Evolutionary conservation across 1,140 invertebrate genomes (phyloP).

Genomic region (Bilobella aurantiaca): DNA sequence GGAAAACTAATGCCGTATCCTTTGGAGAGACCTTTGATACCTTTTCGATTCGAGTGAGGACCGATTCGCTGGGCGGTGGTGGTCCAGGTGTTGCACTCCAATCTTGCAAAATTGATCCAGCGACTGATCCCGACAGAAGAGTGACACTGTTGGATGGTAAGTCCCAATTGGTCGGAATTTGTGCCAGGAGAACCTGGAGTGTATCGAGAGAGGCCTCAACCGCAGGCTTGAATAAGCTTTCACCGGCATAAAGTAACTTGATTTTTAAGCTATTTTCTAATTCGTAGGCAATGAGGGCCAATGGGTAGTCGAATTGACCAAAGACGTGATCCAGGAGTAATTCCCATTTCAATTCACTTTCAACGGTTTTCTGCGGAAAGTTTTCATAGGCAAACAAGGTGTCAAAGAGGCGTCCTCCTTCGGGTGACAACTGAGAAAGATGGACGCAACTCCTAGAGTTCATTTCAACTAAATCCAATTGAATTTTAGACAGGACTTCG

Average conservation of each 20-base stretch:
- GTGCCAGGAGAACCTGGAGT: background rate
- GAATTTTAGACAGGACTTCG: background rate
- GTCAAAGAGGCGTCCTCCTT: slow-evolving; percentile 11
- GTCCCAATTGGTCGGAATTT: background rate
- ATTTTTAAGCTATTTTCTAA: too few relatives aligned
- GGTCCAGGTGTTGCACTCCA: background rate
- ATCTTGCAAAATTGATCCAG: background rate
- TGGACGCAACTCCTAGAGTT: background rate
- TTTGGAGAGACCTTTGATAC: background rate
- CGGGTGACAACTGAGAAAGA: background rate
- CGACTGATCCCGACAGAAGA: background rate
- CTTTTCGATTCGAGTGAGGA: background rate
- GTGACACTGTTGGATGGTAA: background rate
- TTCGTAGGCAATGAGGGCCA: slow-evolving; percentile 1
- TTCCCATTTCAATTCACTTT: background rate
- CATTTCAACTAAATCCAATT: background rate
- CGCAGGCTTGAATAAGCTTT: background rate
- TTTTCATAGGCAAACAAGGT: slow-evolving; percentile 3
- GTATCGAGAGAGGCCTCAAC: background rate
- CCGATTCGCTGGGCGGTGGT: background rate
- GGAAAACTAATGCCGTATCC: slow-evolving; percentile 1
- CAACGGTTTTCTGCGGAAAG: background rate
- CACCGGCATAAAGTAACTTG: slow-evolving; percentile 4
- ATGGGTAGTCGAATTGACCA: slow-evolving; percentile 12
- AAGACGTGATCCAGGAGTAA: background rate